Evolutionary conservation across 2,113 vertebrate genomes (phyloP), one percentile per base, ranked within the genome.

Genomic region (Pogona vitticeps): DNA sequence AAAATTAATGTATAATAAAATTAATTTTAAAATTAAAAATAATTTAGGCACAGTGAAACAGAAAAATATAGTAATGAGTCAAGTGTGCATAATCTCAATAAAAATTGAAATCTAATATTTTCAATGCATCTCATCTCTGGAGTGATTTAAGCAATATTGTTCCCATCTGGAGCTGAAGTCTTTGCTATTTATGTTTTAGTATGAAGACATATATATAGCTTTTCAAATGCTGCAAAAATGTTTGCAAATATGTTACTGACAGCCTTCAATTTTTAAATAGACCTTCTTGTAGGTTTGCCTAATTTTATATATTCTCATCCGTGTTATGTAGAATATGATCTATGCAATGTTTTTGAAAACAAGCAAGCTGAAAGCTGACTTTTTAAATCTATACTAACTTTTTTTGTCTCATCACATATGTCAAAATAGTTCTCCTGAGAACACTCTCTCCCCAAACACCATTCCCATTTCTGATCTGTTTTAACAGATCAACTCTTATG

Each of bases 401-500:
- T 40, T 77, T 83, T 71, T 21, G 2, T 0, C 63, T 86, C 28
- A 46, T 87, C 2, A 6, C 36, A 76, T 40, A 83, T 72, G 17
- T 72, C 15, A 84, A 42, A 85, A 86, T 63, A 83, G 0, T 23
- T 80, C 12, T 13, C 78, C 85, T 58, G 23, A 6, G 23, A 80
- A 0, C 7, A 31, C 8, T 46, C 3, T 61, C 10, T 90, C 65
- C 14, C 78, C 21, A 1, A 88, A 1, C 0, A 0, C 1, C 81
- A 71, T 88, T 86, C 36, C 76, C 14, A 26, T 46, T 91, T 91
- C 42, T 73, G 1, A 82, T 73, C 7, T 20, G 6, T 80, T 7
- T 7, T 83, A 78, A 71, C 42, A 86, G 33, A 78, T 40, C 40
- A 86, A 58, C 20, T 65, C 6, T 56, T 86, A 1, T 31, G 63